phyloP scores from a whole-genome alignment of 2,113 vertebrate species.

The Nothoprocta pentlandii region DNA sequence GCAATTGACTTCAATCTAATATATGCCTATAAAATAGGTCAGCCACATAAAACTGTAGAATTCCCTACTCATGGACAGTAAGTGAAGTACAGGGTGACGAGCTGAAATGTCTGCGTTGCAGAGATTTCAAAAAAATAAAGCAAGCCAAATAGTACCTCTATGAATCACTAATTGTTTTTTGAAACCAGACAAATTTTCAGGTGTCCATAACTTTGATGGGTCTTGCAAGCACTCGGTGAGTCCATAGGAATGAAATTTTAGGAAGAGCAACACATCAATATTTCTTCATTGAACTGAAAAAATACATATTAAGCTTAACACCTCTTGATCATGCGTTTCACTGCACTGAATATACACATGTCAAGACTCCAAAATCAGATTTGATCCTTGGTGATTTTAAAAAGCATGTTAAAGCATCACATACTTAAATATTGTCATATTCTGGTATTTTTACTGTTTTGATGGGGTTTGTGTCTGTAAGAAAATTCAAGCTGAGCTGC shows the following conservation, averaged over 20 bases:
- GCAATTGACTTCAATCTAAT: conserved; percentile 8
- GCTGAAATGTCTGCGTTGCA: neutral
- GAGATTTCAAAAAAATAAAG: neutral
- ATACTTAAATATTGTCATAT: neutral
- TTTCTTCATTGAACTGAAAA: neutral
- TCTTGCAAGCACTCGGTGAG: neutral
- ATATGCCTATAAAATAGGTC: neutral
- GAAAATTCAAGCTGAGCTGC: neutral
- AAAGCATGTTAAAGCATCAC: neutral
- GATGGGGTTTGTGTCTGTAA: neutral
- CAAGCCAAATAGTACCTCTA: neutral
- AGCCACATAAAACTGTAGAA: neutral
- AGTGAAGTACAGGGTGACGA: neutral
- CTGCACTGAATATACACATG: neutral
- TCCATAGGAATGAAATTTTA: neutral
- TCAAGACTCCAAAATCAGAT: neutral
- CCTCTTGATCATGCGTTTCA: neutral
- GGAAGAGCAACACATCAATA: neutral
- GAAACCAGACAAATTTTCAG: neutral
- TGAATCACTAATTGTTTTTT: neutral
- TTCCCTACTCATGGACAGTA: neutral
- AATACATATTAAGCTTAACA: neutral
- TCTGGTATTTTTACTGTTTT: neutral
- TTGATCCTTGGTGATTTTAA: neutral
- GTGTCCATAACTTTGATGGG: neutral